Evolutionary conservation across 2,888 invertebrate species (phyloP).

Genomic region (Autographa gamma): DNA sequence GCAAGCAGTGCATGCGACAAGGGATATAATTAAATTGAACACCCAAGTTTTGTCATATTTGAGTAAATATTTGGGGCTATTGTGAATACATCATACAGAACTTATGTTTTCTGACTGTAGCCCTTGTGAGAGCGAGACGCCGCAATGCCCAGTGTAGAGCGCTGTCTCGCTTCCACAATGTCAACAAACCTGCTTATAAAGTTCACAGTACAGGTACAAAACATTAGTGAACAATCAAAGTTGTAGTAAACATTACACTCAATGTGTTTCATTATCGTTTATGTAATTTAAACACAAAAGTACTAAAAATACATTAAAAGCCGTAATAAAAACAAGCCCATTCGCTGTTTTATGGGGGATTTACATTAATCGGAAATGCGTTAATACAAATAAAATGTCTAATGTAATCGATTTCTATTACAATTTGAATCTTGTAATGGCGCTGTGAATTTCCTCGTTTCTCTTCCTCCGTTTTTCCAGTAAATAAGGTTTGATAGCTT

Average conservation of each 20-base stretch:
- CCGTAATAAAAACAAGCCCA: slow-evolving; percentile 10
- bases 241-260: slow-evolving; percentile 2
- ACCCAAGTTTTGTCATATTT: too few species aligned
- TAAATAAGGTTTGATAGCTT: not conserved
- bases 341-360: slow-evolving; percentile 8
- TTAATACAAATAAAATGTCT: slow-evolving; percentile 11
- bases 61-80: too few species aligned
- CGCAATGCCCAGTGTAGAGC: too few species aligned
- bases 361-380: slow-evolving; percentile 16
- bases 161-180: too few species aligned
- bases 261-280: not conserved
- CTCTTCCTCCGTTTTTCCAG: not conserved
- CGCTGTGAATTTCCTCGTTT: slow-evolving; percentile 6
- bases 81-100: too few species aligned
- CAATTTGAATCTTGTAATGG: not conserved
- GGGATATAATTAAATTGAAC: too few species aligned
- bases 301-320: slow-evolving; percentile 1
- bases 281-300: not conserved
- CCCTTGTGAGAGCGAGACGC: too few species aligned
- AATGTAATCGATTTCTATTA: slow-evolving; percentile 8
- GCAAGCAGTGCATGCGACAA: too few species aligned
- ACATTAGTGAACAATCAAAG: not conserved
- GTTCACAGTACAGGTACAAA: not conserved
- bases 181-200: too few species aligned
- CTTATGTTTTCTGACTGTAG: too few species aligned